A percentile compares a stretch with the other conserved stretches of the same genome.
Evolutionary conservation across 2,113 vertebrate species (phyloP).

Genomic region (Rhinolophus sinicus): DNA sequence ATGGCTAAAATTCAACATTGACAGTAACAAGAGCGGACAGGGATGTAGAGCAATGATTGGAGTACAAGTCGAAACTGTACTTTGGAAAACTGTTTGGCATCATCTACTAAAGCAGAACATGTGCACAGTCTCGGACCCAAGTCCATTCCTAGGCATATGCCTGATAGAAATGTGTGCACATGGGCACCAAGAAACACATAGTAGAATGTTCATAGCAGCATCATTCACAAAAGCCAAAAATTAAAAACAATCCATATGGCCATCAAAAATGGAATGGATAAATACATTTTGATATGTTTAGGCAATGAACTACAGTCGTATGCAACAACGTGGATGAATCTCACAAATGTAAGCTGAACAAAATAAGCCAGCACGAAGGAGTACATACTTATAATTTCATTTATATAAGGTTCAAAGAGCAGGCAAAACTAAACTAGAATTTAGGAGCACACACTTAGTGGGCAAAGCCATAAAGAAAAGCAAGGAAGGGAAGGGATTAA

Average conservation of each 20-base stretch:
- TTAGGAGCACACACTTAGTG: not conserved
- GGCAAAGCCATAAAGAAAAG: not conserved
- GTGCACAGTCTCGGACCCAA: not conserved
- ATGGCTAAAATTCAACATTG: not conserved
- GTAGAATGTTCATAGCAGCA: not conserved
- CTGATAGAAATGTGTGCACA: not conserved
- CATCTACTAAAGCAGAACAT: not conserved
- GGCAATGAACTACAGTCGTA: not conserved
- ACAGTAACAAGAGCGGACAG: not conserved
- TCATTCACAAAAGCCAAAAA: not conserved
- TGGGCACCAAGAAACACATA: not conserved
- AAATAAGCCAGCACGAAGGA: not conserved
- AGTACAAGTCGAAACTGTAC: not conserved
- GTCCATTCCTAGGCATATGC: not conserved
- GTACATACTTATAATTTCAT: not conserved
- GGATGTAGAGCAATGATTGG: not conserved
- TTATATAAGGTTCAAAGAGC: not conserved
- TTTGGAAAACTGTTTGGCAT: not conserved
- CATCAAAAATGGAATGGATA: not conserved
- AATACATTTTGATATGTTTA: not conserved
- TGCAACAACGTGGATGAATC: not conserved
- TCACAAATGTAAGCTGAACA: not conserved
- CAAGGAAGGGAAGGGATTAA: not conserved
- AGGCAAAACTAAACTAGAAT: not conserved
- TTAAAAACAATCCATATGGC: not conserved